Evolutionary conservation across 1,140 invertebrate genomes (phyloP), one percentile per base, ranked within the genome.

Genomic region (Tetragonula clypearis): DNA sequence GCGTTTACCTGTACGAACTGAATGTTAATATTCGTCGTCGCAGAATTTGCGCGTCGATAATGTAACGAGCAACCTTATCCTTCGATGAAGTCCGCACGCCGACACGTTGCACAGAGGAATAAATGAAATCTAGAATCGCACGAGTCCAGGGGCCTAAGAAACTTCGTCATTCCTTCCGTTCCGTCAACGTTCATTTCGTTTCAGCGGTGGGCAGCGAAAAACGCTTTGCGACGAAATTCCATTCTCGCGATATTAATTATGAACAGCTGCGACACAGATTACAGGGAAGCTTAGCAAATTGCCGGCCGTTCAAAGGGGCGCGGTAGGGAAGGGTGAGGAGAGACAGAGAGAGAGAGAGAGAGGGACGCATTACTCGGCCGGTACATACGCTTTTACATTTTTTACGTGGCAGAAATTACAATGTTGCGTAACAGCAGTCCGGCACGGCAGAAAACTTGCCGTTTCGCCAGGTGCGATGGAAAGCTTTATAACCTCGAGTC

Each of bases 401-500:
- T 66, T 84, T 78, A 78, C 56, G 23, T 69, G 76, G 30, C 23
- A 66, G 41, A 84, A 84, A 84, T 84, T 84, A 84, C 75, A 71
- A 84, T 60, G 65, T 69, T 49, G 17, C 35, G 65, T 78, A 77
- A 84, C 53, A 49, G 75, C 82, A 4, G 14, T 5, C 11, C 12
- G 9, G 41, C 82, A 84, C 82, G 82, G 55, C 19, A 84, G 35
- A 78, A 69, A 84, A 30, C 62, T 82, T 76, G 66, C 58, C 53
- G 75, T 35, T 41, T 56, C 65, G 30, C 62, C 72, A 30, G 66
- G 19, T 56, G 79, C 69, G 56, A 74, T 53, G 17, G 35, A 84
- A 26, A 60, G 55, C 75, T 78, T 84, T 84, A 84, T 84, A 84
- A 78, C 82, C 53, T 35, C 65, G 17, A 78, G 73, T 78, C 82